Evolutionary conservation across 1,140 invertebrate species (phyloP), one percentile per base, ranked within the genome.

Genomic region (Melanaphis sacchari): DNA sequence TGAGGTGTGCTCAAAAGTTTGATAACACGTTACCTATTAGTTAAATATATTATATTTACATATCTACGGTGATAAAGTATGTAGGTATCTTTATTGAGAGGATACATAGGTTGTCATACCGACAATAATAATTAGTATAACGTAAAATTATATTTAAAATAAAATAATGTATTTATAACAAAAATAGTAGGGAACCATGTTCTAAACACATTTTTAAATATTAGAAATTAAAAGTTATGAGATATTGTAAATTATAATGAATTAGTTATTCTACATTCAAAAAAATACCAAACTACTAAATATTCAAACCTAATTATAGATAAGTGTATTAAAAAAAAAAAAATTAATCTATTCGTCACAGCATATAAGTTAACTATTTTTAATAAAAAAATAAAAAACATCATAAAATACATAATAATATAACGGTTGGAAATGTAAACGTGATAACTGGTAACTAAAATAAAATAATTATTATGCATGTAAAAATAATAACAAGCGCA

Each of bases 401-500:
- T n/a, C 18, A 66, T n/a, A 40, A 8, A 40, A 82, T 38, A 82
- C 21, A 81, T 81, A n/a, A n/a, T n/a, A n/a, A n/a, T n/a, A 36
- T 82, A 84, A 46, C 41, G 41, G 41, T 88, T 46, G 43, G 26
- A 88, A 88, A 49, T 87, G 81, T 21, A 82, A 24, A 36, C 22
- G 21, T 87, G 18, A 49, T 89, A 89, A 89, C 26, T 54, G 38
- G 40, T 89, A 52, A 89, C 8, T 38, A 89, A 26, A 76, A 36
- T n/a, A 54, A 54, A 54, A 89, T 89, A 40, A 90, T 41, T 52
- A 52, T 88, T 88, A 52, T 41, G 31, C 31, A 0, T 21, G 40
- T 90, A 90, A 90, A 54, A 90, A 41, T 90, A 59, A 90, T 40
- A 90, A 59, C 54, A 90, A 49, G 40, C 89, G 9, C 40, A 59